These are phyloP conservation scores for Aleiodes sp. DNA, from an alignment of 1,140 invertebrate species.

Conservation along the genomic window DNA sequence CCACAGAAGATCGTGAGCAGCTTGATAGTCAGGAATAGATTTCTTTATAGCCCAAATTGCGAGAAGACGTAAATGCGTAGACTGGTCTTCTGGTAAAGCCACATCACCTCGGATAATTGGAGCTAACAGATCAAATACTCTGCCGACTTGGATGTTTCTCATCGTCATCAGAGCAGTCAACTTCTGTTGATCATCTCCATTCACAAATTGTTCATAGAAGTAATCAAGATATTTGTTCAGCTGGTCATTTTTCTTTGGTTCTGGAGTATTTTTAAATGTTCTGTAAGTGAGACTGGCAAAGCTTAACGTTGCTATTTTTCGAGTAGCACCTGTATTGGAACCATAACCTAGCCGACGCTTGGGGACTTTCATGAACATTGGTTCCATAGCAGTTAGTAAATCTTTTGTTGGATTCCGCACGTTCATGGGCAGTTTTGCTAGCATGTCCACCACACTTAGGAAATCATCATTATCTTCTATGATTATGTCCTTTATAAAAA, in stretches of 20 bases:
- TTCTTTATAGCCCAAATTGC: slow-evolving; percentile 52
- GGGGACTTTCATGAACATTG: too few species aligned
- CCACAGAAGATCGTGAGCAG: slow-evolving; percentile 56
- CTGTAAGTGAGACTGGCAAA: slow-evolving; percentile 58
- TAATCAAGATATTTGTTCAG: slow-evolving; percentile 40
- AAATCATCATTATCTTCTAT: slow-evolving; percentile 47
- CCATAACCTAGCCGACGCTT: too few species aligned
- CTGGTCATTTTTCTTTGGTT: slow-evolving; percentile 7
- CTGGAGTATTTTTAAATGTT: slow-evolving; percentile 40
- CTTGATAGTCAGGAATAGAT: slow-evolving; percentile 39
- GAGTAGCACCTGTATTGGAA: too few species aligned
- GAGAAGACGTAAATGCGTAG: slow-evolving; percentile 46
- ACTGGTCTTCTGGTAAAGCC: slow-evolving; percentile 38
- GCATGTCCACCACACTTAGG: slow-evolving; percentile 44
- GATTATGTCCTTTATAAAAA: slow-evolving; percentile 56
- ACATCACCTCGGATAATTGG: slow-evolving; percentile 46
- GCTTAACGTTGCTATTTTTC: slow-evolving; percentile 51
- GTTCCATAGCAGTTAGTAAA: slow-evolving; percentile 55
- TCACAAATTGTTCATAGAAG: slow-evolving; percentile 45
- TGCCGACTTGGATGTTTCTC: slow-evolving; percentile 45
- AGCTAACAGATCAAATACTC: slow-evolving; percentile 43
- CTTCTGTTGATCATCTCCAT: slow-evolving; percentile 40
- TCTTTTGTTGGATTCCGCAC: slow-evolving; percentile 51
- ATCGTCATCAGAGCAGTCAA: slow-evolving; percentile 52
- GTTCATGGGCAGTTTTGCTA: slow-evolving; percentile 55